Evolutionary conservation across 2,888 invertebrate species (phyloP).

Genomic region (Callyntrura guangdongensis): DNA sequence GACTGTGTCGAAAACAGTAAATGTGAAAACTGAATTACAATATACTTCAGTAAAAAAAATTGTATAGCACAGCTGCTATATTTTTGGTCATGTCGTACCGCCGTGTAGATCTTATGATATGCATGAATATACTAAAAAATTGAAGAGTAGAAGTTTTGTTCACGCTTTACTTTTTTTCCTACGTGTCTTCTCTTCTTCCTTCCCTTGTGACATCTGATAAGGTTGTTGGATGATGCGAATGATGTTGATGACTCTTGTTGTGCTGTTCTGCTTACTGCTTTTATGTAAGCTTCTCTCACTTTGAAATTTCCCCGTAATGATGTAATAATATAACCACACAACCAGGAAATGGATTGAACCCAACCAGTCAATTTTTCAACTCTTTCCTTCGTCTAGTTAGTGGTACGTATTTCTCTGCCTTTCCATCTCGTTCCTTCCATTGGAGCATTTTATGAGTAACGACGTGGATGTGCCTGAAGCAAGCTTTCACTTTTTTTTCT

Average conservation of each 20-base stretch:
- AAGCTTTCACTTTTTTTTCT: constrained; percentile 67
- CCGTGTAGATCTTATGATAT: constrained; percentile 33
- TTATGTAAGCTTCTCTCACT: constrained; percentile 47
- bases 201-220: constrained; percentile 78
- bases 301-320: constrained; percentile 74
- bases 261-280: constrained; percentile 61
- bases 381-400: constrained; percentile 22
- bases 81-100: not conserved
- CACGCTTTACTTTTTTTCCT: constrained; percentile 62
- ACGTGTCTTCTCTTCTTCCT: constrained; percentile 43
- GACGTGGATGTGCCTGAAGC: constrained; percentile 64
- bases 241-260: constrained; percentile 56
- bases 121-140: constrained; percentile 67
- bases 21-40: constrained; percentile 53
- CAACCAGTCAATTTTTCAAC: constrained; percentile 77
- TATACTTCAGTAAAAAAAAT: constrained; percentile 1
- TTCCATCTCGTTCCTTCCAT: constrained; percentile 4
- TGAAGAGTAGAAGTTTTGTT: constrained; percentile 69
- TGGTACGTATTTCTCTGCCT: constrained; percentile 13
- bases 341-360: constrained; percentile 77
- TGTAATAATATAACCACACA: constrained; percentile 77
- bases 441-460: constrained; percentile 42
- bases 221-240: constrained; percentile 61
- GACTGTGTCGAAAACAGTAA: constrained; percentile 25
- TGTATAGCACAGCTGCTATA: not conserved